Evolutionary conservation across 2,888 invertebrate species (phyloP), one percentile per base, ranked within the genome.

Genomic region (Tetranychus truncatus): DNA sequence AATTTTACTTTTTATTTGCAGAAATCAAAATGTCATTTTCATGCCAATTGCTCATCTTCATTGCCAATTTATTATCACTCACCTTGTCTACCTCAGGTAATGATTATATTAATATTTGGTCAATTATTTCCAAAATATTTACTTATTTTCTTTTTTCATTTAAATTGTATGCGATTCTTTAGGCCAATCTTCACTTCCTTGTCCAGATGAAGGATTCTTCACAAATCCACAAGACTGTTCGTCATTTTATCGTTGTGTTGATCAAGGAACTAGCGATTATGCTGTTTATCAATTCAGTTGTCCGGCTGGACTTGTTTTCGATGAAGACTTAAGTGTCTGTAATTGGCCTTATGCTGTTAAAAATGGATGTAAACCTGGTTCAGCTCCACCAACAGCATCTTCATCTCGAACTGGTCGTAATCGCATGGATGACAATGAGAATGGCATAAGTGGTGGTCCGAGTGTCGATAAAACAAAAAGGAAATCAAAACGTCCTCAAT

Each of bases 291-390:
- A 90, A 81, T 91, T 90, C 81, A 89, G 89, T 81, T 91, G 91
- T 80, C 90, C 90, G 0, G 87, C 88, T 44, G 90, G 90, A 8
- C 82, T 90, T 75, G 89, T 89, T 0, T 91, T 91, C 82, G 90
- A 90, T 81, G 78, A 78, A 76, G 74, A 74, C 5, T 74, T 78
- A 21, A 76, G 76, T 21, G 77, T 90, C 74, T 91, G 91, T 81
- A 89, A 89, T 6, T 90, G 90, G 90, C 90, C 91, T 0, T 86
- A 89, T 0, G 84, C 88, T 15, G 88, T 90, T 2, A 90, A 90
- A 80, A 87, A 89, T 44, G 90, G 89, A 76, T 81, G 82, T 34
- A 46, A 69, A 45, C 72, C 75, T 9, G 74, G 45, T 8, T 44
- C 72, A 72, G 65, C 18, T 5, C 69, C 71, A 65, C 24, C 66